Evolutionary conservation across 64 coral and sea anemone genomes (phyloP), one percentile per base, ranked within the genome.

Genomic region (Actinia tenebrosa): DNA sequence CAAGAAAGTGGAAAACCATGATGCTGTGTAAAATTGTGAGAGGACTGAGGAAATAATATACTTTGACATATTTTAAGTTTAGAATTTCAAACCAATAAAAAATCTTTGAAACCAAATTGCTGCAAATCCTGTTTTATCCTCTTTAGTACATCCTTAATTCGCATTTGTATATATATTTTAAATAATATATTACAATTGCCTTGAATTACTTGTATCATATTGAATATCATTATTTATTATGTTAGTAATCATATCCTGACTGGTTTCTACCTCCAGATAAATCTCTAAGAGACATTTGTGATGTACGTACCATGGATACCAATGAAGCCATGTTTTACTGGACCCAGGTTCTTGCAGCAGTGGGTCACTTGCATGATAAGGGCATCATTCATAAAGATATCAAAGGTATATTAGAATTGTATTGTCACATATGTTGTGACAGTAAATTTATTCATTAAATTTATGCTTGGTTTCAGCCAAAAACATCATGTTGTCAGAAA

Each of bases 341-440:
- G 30, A 18, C 53, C 18, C 86, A 87, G 50, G 64, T 87, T 53
- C 64, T 66, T 56, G 66, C 13, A 46, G 86, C 44, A 71, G 69
- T 87, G 7, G 19, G 16, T 5, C 53, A 87, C 69, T 46, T 87
- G 16, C 86, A 87, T 69, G 71, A 75, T 16, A 30, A 75, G n/a
- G 16, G 50, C 16, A 77, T 87, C 20, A 77, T 87, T 15, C 86
- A 87, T 25, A 71, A 87, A 25, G 86, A 87, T 56, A 71, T 87
- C 47, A 75, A 87, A 69, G 86, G 86, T 87, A 87, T 4, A n/a
- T 69, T 69, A n/a, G n/a, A 69, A 69, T 50, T 50, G 47, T 50
- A 8, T 50, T 50, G 4, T 8, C 4, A 23, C 19, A n/a, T 8
- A n/a, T 5, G 30, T 37, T 37, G 30, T 37, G 30, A 14, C 13